Conservation (phyloP, 2,888 invertebrate genomes). For the Penaeus monodon region DNA sequence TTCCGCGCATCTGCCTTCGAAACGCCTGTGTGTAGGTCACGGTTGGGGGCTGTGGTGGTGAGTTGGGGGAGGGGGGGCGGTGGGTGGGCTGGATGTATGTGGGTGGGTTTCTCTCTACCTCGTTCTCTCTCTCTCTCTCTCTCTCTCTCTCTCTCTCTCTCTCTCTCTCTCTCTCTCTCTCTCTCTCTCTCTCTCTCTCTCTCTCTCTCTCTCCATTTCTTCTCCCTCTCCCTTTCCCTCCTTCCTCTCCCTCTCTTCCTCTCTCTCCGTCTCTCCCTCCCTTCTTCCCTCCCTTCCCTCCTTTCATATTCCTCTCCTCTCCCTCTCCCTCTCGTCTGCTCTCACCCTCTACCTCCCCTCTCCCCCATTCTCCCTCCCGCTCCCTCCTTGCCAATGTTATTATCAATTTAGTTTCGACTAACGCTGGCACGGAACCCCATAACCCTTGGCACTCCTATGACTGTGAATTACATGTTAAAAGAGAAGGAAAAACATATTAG, state of each 20-base stretch:
- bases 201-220: too few relatives aligned
- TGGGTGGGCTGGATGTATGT: too few relatives aligned
- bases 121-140: background rate
- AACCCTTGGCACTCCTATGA: background rate
- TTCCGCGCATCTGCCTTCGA: too few relatives aligned
- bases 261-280: background rate
- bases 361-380: background rate
- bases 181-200: conserved; percentile 7
- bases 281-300: too few relatives aligned
- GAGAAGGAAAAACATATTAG: background rate
- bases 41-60: too few relatives aligned
- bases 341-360: background rate
- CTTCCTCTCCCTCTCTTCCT: background rate
- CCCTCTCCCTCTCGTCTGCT: background rate
- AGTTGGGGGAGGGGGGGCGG: too few relatives aligned
- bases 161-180: conserved; percentile 24
- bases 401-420: background rate
- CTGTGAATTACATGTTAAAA: background rate
- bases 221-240: background rate
- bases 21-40: too few relatives aligned
- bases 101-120: too few relatives aligned
- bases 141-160: conserved; percentile 1
- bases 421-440: background rate
- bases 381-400: background rate
- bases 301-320: too few relatives aligned